Percentiles rank a stretch among this genome's conserved stretches.
Evolutionary conservation across 2,797 vertebrate genomes (phyloP).

Genomic region (Manis javanica): DNA sequence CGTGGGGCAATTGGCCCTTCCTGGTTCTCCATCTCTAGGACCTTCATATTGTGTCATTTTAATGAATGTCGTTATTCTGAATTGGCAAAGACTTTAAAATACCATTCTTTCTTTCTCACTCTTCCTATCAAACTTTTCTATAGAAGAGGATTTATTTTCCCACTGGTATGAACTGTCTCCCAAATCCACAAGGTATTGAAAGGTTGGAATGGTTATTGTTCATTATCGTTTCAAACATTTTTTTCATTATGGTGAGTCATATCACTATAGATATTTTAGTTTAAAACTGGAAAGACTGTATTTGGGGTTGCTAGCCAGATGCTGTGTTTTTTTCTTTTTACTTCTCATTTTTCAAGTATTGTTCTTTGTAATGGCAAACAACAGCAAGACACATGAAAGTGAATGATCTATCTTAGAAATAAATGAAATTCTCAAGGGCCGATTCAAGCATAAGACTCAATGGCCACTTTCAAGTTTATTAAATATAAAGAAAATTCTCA

Average conservation of each 20-base stretch:
- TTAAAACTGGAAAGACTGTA: conserved; percentile 20
- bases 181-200: conserved; percentile 6
- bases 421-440: conserved; percentile 36
- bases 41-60: neutral
- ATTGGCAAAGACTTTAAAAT: neutral
- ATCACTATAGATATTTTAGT: conserved; percentile 20
- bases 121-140: neutral
- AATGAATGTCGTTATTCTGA: neutral
- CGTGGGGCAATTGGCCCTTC: neutral
- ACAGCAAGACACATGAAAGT: neutral
- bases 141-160: conserved; percentile 43
- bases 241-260: neutral
- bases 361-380: conserved; percentile 23
- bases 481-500: conserved; percentile 59
- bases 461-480: conserved; percentile 47
- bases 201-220: conserved; percentile 41
- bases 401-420: conserved; percentile 59
- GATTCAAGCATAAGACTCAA: conserved; percentile 30
- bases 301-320: neutral
- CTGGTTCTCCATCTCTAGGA: neutral
- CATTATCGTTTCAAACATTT: conserved; percentile 39
- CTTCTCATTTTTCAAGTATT: conserved; percentile 33
- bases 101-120: neutral
- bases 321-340: neutral
- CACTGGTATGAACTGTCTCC: neutral